A percentile compares a stretch with the other conserved stretches of the same genome.
These are phyloP conservation scores for Cyphotilapia sp. DNA, from an alignment of 2,113 vertebrate species.

Conservation along the genomic window DNA sequence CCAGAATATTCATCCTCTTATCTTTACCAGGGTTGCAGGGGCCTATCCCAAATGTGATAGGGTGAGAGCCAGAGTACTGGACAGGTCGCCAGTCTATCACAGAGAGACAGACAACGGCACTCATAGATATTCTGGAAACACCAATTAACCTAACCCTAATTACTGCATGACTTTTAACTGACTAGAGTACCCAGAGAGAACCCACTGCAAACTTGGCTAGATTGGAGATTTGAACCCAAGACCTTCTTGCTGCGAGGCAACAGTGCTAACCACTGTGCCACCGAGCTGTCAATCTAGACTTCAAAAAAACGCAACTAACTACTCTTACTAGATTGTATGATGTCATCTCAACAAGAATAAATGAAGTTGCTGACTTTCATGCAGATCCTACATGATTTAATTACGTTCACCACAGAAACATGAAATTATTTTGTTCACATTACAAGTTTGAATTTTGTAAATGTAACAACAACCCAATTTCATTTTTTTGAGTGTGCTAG, in stretches of 20 bases:
- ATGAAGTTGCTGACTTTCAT: background rate
- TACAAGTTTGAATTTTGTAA: background rate
- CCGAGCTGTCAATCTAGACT: background rate
- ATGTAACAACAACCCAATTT: background rate
- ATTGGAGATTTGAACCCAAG: background rate
- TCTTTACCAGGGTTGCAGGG: background rate
- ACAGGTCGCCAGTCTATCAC: accelerated
- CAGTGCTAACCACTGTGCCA: background rate
- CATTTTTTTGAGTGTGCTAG: background rate
- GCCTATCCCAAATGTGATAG: background rate
- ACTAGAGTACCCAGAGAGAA: background rate
- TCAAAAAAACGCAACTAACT: background rate
- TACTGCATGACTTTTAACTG: background rate
- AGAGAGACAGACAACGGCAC: background rate
- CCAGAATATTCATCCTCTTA: background rate
- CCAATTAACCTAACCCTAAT: background rate
- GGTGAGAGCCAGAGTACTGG: background rate
- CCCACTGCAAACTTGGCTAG: background rate
- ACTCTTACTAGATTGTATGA: background rate
- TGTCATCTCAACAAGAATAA: background rate
- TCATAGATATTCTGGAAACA: background rate
- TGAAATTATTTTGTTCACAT: background rate
- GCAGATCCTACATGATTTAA: background rate
- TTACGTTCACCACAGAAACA: background rate
- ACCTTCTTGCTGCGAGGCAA: accelerated